A percentile compares a stretch with the other conserved stretches of the same genome.
phyloP scores from a whole-genome alignment of 2,888 invertebrate species.

The Drosophila affinis region DNA sequence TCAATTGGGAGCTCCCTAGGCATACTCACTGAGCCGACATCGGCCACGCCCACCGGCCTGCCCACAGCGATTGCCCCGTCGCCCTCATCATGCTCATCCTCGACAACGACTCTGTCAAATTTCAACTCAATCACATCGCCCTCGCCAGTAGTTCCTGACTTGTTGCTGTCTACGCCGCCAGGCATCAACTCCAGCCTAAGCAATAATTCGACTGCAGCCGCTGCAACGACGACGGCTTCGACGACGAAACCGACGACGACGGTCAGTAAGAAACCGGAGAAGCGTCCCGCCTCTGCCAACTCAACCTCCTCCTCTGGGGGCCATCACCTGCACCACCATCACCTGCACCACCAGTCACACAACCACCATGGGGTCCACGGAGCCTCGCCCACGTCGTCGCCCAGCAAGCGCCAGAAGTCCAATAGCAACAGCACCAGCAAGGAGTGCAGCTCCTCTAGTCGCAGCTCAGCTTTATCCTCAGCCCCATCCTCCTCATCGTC shows the following conservation, averaged over 20 bases:
- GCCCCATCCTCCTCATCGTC: slow-evolving; percentile 43
- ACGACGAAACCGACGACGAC: slow-evolving; percentile 33
- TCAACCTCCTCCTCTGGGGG: slow-evolving; percentile 48
- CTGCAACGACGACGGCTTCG: slow-evolving; percentile 45
- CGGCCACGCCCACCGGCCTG: slow-evolving; percentile 51
- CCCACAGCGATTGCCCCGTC: slow-evolving; percentile 66
- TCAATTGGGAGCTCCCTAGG: slow-evolving; percentile 40
- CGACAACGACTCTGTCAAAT: slow-evolving; percentile 80
- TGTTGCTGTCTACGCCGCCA: slow-evolving; percentile 82
- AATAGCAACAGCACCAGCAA: slow-evolving; percentile 56
- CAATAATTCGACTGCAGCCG: slow-evolving; percentile 35
- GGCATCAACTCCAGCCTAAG: slow-evolving; percentile 71
- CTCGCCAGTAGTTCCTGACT: slow-evolving; percentile 83
- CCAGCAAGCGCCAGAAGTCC: slow-evolving; percentile 81
- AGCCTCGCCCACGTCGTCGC: slow-evolving; percentile 79
- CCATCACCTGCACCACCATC: slow-evolving; percentile 59
- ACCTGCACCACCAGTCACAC: slow-evolving; percentile 56
- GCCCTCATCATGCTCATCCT: slow-evolving; percentile 73
- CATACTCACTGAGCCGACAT: slow-evolving; percentile 69
- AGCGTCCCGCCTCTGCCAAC: slow-evolving; percentile 55
- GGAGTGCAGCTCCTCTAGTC: slow-evolving; percentile 71
- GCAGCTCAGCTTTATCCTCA: slow-evolving; percentile 64
- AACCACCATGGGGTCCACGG: slow-evolving; percentile 61
- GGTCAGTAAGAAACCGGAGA: slow-evolving; percentile 58
- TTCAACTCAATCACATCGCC: slow-evolving; percentile 84